A percentile compares a stretch with the other conserved stretches of the same genome.
These are phyloP conservation scores for Solenodon paradoxus DNA, from an alignment of 2,113 vertebrate genomes.

Conservation along the genomic window DNA sequence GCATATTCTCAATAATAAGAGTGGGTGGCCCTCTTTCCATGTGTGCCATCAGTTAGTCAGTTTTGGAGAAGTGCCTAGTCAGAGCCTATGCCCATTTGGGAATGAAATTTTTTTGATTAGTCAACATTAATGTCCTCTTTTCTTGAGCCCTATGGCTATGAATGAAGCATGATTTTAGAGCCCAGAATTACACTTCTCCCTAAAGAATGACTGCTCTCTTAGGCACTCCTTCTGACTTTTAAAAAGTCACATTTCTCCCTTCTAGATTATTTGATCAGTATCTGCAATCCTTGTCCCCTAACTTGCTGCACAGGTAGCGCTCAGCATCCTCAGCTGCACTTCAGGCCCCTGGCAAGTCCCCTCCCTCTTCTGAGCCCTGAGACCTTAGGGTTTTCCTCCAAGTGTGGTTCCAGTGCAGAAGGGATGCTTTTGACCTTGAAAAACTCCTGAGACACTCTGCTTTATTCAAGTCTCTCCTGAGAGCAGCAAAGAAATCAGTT, in stretches of 20 bases:
- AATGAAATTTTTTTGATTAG: not conserved
- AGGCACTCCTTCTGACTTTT: not conserved
- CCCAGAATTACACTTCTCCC: not conserved
- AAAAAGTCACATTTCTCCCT: not conserved
- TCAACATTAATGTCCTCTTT: not conserved
- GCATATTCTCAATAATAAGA: too few species aligned
- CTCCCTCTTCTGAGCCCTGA: not conserved
- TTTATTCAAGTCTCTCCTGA: not conserved
- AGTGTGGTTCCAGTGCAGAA: not conserved
- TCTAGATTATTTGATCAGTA: not conserved
- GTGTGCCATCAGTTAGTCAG: too few species aligned
- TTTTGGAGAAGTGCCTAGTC: too few species aligned
- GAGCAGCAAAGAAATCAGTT: not conserved
- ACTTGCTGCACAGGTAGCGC: not conserved
- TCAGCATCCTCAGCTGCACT: not conserved
- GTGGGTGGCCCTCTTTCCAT: too few species aligned
- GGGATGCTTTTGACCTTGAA: not conserved
- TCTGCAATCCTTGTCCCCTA: not conserved
- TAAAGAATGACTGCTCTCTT: conserved; percentile 23
- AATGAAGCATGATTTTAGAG: not conserved
- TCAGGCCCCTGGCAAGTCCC: not conserved
- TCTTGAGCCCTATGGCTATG: not conserved
- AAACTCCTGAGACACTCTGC: not conserved
- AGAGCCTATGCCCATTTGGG: too few species aligned
- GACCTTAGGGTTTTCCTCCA: not conserved